phyloP scores from a whole-genome alignment of 2,113 vertebrate species.

The Sorex araneus region DNA sequence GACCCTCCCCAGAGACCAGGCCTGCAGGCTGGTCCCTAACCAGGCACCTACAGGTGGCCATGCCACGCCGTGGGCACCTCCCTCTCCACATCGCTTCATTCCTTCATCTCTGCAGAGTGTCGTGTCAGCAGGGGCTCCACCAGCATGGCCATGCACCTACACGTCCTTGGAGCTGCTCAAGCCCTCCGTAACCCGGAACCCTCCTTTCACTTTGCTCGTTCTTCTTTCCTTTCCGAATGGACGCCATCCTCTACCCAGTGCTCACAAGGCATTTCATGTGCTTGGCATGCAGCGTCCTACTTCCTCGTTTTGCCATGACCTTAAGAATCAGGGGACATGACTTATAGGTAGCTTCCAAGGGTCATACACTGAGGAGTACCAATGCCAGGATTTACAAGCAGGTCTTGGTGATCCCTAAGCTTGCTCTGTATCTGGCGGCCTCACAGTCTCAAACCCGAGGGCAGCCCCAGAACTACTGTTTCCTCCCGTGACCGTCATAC shows the following conservation, averaged over 20 bases:
- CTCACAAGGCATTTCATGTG: not conserved
- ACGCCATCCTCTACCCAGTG: not conserved
- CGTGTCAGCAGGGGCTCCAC: not conserved
- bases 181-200: not conserved
- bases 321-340: not conserved
- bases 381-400: not conserved
- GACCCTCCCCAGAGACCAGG: not conserved
- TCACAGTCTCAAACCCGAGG: not conserved
- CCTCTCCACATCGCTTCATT: not conserved
- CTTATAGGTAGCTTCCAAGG: not conserved
- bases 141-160: not conserved
- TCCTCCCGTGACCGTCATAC: not conserved
- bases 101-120: not conserved
- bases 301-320: not conserved
- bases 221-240: not conserved
- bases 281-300: not conserved
- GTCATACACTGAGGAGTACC: not conserved
- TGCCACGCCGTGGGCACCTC: not conserved
- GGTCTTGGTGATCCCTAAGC: not conserved
- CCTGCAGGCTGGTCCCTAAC: fast-evolving
- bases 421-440: not conserved
- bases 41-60: not conserved
- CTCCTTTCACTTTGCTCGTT: not conserved
- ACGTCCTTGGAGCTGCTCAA: not conserved
- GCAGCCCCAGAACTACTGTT: not conserved